Conservation (phyloP, 2,888 invertebrate genomes). For the Hipparchia sbordonii region DNA sequence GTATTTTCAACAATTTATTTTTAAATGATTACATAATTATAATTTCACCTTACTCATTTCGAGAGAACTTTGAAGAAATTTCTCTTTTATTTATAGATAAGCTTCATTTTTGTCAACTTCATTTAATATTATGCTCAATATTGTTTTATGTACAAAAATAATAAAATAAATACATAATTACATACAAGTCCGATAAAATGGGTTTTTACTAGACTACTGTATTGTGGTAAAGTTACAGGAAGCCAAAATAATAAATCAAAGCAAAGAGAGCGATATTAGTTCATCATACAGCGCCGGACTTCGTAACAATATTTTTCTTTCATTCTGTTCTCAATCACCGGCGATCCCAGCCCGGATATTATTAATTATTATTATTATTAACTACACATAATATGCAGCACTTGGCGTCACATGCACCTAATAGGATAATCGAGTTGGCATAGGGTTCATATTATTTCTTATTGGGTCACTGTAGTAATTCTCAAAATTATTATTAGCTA, state of each 20-base stretch:
- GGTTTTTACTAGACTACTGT: too few relatives aligned
- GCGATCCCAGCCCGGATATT: neutral
- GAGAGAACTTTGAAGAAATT: too few relatives aligned
- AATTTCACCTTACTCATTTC: neutral
- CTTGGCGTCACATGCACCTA: slow-evolving; percentile 10
- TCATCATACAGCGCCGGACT: neutral
- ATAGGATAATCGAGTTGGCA: slow-evolving; percentile 14
- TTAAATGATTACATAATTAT: neutral
- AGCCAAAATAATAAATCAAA: slow-evolving; percentile 1
- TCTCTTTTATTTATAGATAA: too few relatives aligned
- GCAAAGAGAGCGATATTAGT: neutral
- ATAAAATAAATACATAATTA: too few relatives aligned
- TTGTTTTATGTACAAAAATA: too few relatives aligned
- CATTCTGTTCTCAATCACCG: slow-evolving; percentile 1
- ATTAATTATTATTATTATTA: slow-evolving; percentile 9
- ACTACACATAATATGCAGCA: slow-evolving; percentile 7
- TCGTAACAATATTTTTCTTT: slow-evolving; percentile 6
- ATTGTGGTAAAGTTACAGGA: neutral
- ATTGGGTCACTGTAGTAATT: slow-evolving; percentile 8
- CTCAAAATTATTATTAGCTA: neutral
- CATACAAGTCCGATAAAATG: too few relatives aligned
- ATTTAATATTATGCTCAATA: too few relatives aligned
- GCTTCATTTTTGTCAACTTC: too few relatives aligned
- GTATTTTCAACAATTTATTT: slow-evolving; percentile 2
- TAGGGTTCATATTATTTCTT: neutral